These are phyloP conservation scores for Tamandua tetradactyla DNA, from an alignment of 2,797 vertebrate species.

Conservation along the genomic window DNA sequence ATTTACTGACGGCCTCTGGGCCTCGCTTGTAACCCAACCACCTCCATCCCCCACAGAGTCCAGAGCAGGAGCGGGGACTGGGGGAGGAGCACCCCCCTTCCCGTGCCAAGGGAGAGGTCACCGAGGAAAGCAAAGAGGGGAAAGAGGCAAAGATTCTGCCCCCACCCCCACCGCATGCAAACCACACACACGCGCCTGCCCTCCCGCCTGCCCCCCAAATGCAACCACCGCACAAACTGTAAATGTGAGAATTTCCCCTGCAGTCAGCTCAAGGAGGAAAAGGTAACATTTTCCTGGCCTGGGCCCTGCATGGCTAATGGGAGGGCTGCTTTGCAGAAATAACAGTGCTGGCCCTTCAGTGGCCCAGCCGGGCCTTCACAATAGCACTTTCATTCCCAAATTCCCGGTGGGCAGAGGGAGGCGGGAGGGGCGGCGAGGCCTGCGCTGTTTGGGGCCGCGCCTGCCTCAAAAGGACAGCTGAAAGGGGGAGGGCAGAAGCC, in stretches of 20 bases:
- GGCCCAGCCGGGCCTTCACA: slow-evolving; percentile 76
- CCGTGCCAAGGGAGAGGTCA: slow-evolving; percentile 16
- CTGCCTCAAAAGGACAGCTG: not conserved
- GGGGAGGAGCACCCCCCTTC: not conserved
- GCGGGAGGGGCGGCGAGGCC: slow-evolving; percentile 64
- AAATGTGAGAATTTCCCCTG: slow-evolving; percentile 90
- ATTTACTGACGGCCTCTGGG: slow-evolving; percentile 32
- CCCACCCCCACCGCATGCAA: slow-evolving; percentile 22
- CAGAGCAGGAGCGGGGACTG: not conserved
- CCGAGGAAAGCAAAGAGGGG: not conserved
- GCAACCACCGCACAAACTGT: slow-evolving; percentile 81
- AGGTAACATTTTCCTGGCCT: slow-evolving; percentile 92
- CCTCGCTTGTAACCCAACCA: slow-evolving; percentile 12
- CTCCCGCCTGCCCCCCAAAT: slow-evolving; percentile 78
- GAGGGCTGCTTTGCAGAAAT: slow-evolving; percentile 88
- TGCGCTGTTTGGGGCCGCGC: slow-evolving; percentile 13
- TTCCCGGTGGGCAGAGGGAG: slow-evolving; percentile 73
- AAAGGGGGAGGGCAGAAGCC: not conserved
- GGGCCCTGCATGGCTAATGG: slow-evolving; percentile 86
- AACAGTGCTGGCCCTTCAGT: slow-evolving; percentile 87
- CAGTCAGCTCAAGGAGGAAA: slow-evolving; percentile 87
- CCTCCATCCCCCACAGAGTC: not conserved
- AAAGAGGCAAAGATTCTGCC: slow-evolving; percentile 56
- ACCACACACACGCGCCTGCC: slow-evolving; percentile 60
- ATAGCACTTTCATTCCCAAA: slow-evolving; percentile 77